These are phyloP conservation scores for Zeugodacus cucurbitae DNA, from an alignment of 1,140 invertebrate genomes.

Conservation along the genomic window DNA sequence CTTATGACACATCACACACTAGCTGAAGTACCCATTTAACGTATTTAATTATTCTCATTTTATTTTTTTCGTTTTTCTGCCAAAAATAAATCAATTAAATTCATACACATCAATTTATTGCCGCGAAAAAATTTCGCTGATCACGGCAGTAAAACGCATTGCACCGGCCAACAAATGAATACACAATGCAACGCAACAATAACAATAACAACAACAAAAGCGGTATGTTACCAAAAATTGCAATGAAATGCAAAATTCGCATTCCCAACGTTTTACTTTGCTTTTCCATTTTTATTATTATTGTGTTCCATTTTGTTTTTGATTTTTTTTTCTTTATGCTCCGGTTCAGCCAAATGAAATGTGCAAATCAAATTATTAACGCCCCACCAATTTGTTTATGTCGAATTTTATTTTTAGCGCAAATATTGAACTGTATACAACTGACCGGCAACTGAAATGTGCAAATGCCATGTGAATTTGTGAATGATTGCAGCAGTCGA, in stretches of 20 bases:
- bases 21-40: too few species aligned
- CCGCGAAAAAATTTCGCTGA: background rate
- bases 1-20: too few species aligned
- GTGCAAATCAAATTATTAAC: conserved; percentile 36
- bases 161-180: background rate
- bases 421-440: background rate
- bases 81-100: background rate
- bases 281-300: background rate
- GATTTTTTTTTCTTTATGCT: background rate
- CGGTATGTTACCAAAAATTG: background rate
- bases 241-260: background rate
- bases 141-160: background rate
- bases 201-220: background rate
- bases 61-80: too few species aligned
- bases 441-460: background rate
- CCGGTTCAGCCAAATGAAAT: background rate
- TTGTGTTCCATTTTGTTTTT: background rate
- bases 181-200: background rate
- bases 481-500: background rate
- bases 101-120: background rate
- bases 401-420: conserved; percentile 15
- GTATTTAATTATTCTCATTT: too few species aligned
- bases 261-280: background rate
- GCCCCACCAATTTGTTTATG: conserved; percentile 15
- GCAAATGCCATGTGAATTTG: background rate